A percentile compares a stretch with the other conserved stretches of the same genome.
Evolutionary conservation across 2,113 vertebrate species (phyloP).

Genomic region (zebrafish (Danio rerio)): DNA sequence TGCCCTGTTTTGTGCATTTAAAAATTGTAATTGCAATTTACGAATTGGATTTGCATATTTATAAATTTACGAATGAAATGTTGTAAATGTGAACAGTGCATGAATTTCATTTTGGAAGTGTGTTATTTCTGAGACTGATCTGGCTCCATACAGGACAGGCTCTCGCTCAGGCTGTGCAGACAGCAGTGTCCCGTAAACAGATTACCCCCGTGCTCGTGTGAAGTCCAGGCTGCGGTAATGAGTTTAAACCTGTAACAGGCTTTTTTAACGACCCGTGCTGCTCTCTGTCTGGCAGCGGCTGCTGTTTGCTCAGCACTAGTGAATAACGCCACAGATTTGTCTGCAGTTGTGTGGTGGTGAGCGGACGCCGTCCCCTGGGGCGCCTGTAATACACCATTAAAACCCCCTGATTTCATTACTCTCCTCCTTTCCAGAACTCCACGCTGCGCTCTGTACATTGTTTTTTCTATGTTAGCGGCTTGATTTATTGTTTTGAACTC

Average conservation of each 20-base stretch:
- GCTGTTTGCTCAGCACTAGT: constrained; percentile 17
- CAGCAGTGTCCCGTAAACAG: constrained; percentile 16
- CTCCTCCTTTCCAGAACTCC: constrained; percentile 10
- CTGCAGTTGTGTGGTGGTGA: constrained; percentile 28
- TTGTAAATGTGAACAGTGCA: no score
- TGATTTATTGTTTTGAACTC: constrained; percentile 33
- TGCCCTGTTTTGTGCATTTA: no score
- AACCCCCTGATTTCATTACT: constrained; percentile 37
- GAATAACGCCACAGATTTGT: constrained; percentile 41
- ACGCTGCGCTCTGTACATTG: neutral
- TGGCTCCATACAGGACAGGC: neutral
- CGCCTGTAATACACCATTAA: constrained; percentile 29
- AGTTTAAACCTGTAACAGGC: constrained; percentile 25
- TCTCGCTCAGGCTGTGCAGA: neutral
- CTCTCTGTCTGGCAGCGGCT: constrained; percentile 60
- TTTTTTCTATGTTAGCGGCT: constrained; percentile 3
- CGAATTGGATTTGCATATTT: no score
- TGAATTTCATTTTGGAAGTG: no score
- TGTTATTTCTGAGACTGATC: no score
- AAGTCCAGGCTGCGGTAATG: constrained; percentile 11
- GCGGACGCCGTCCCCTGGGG: constrained; percentile 37
- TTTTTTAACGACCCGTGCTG: constrained; percentile 33
- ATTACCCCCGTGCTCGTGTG: constrained; percentile 6
- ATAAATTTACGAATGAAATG: no score
- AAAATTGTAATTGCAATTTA: no score